Percentiles rank a stretch among this genome's conserved stretches.
Conservation (phyloP, 2,797 vertebrate genomes). For the Pipistrellus kuhlii region DNA sequence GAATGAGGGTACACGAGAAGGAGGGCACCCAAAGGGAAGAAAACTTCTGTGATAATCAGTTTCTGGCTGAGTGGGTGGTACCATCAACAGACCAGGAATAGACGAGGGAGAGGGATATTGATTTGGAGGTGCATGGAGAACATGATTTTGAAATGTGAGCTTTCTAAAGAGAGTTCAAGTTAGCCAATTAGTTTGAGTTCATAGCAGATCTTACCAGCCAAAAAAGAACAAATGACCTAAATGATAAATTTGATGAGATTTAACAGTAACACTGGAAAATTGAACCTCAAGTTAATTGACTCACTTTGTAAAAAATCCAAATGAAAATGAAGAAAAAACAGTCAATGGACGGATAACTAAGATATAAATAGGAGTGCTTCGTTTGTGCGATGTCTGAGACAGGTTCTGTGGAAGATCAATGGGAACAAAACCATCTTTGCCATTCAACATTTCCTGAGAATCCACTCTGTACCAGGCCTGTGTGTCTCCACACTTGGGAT, state of each 20-base stretch:
- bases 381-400: not conserved
- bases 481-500: not conserved
- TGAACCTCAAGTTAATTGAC: not conserved
- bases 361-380: not conserved
- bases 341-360: not conserved
- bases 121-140: not conserved
- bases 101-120: not conserved
- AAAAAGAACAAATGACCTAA: slow-evolving; percentile 35
- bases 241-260: not conserved
- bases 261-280: slow-evolving; percentile 19
- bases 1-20: not conserved
- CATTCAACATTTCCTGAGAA: not conserved
- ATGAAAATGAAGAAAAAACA: not conserved
- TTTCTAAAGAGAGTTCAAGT: slow-evolving; percentile 3
- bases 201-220: not conserved
- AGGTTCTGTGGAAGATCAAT: not conserved
- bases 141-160: not conserved
- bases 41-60: not conserved
- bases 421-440: not conserved
- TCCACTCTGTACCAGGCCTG: not conserved
- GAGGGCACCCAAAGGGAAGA: not conserved
- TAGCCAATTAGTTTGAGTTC: not conserved
- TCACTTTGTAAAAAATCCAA: not conserved
- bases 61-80: not conserved
- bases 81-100: not conserved